Base-by-base conservation (phyloP, 2,797 vertebrate genomes). In the Yasuhikotakia modesta region DNA sequence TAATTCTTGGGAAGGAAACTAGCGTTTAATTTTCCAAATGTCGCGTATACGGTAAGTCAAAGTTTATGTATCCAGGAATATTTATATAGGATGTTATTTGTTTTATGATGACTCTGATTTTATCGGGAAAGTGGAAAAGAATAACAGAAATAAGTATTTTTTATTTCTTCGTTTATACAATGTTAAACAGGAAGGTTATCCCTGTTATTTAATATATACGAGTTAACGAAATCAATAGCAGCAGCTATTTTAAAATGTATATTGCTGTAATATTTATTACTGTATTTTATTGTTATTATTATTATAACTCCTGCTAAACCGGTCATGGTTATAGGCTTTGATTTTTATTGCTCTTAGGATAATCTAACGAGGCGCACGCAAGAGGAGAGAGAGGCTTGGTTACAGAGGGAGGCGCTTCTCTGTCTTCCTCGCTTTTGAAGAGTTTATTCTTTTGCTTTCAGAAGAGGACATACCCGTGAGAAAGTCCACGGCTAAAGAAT, bases 391-490 rank as follows among this genome's bases (percentile, higher is more conserved):
- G 74, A 57, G 77, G 81, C 70, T 83, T 80, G 81, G 79, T 24
- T 58, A 73, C 80, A 60, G 82, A 85, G 84, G 84, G 84, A 85
- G 84, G 81, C 60, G 76, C 86, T 52, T 85, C 78, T 55, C 52
- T 17, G 68, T 73, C 65, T 50, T 78, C 43, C 73, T 80, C 68
- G 58, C 64, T 70, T 84, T 80, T 77, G 73, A 82, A 80, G 82
- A 85, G 81, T 74, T 78, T 66, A 60, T 72, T 79, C 70, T 46
- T 64, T 78, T 39, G 60, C 84, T 86, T 78, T 77, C 87, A 85
- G 83, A 88, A 78, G 82, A 83, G 86, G 81, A 86, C 79, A 82
- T 88, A 81, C 83, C 84, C 80, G 77, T 73, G 83, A 82, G 84
- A 87, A 70, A 60, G 83, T 58, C 69, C 67, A 82, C 32, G 78